Evolutionary conservation across 2,113 vertebrate genomes (phyloP).

Genomic region (Peromyscus maniculatus): DNA sequence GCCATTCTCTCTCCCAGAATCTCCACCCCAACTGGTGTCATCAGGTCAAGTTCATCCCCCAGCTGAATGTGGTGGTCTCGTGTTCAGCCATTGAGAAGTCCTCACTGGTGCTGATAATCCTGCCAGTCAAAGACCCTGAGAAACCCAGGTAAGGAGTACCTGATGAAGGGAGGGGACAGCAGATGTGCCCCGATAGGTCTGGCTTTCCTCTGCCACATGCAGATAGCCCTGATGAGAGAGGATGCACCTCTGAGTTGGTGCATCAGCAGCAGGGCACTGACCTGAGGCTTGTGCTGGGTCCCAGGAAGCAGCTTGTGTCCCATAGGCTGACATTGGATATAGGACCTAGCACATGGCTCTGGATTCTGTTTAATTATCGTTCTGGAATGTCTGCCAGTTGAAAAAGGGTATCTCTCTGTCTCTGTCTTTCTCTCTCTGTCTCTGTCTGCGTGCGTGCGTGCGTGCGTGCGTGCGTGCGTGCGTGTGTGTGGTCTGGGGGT

Average conservation of each 20-base stretch:
- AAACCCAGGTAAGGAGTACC: slow-evolving; percentile 71
- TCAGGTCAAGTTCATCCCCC: slow-evolving; percentile 82
- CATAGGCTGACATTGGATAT: neutral
- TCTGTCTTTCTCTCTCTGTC: neutral
- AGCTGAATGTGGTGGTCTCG: slow-evolving; percentile 79
- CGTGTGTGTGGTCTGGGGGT: neutral
- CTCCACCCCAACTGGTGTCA: slow-evolving; percentile 82
- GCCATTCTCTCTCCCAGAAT: slow-evolving; percentile 38
- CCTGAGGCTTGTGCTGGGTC: accelerated
- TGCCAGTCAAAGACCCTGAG: slow-evolving; percentile 29
- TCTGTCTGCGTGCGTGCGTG: neutral
- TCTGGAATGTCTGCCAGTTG: neutral
- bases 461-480: too few relatives aligned
- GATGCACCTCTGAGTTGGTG: neutral
- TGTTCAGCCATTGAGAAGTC: slow-evolving; percentile 77
- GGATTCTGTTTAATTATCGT: neutral
- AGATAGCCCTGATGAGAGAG: neutral
- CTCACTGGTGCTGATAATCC: slow-evolving; percentile 44
- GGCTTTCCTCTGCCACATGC: neutral
- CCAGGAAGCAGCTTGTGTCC: neutral
- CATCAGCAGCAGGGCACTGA: neutral
- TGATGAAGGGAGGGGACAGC: neutral
- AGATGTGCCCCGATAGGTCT: too few relatives aligned
- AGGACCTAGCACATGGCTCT: neutral
- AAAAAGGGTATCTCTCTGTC: neutral